Base-by-base conservation (phyloP, 2,888 invertebrate species). In the Scaptomyza flava region DNA sequence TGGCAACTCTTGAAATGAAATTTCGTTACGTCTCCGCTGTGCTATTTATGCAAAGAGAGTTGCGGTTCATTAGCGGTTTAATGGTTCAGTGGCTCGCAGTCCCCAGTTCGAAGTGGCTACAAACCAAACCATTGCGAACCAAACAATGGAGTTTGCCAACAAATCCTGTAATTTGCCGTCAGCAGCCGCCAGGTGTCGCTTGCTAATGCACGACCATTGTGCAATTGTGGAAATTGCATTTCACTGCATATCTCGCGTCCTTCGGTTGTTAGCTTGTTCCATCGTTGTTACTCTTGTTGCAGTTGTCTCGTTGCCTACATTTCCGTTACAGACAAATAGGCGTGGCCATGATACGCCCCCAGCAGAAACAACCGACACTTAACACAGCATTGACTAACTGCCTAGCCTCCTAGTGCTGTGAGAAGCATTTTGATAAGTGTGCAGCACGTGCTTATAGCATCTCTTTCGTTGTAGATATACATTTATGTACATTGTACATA, bases 241-340 rank as follows among this genome's bases (percentile, higher is more conserved):
- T 72, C 63, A 53, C 74, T 58, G 43, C 72, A 46, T 52, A 46
- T 56, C 67, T 50, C 50, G 9, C 9, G 6, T 27, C 4, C 27
- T 27, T 6, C 27, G 47, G 34, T 51, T 50, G 17, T 57, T 43
- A 53, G 20, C 43, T 42, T 41, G 57, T 36, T 51, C 6, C 38
- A 41, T 72, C 69, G 51, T 50, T 61, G 17, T 17, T 48, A 38
- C 8, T 58, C 56, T 82, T 53, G 56, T 51, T 75, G 72, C 63
- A 17, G 17, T 17, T 17, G 56, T 54, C 65, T 82, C 56, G 56
- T 51, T 75, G 72, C 63, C 84, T 72, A 82, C 79, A 84, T 81
- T 84, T 82, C 82, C 87, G 87, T 36, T 42, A 57, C 79, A 87
- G 87, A 84, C 87, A 76, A 68, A 54, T 63, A 66, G 77, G 78